A percentile compares a stretch with the other conserved stretches of the same genome.
Conservation (phyloP, 2,797 vertebrate genomes). For the Dendrocincla fuliginosa region DNA sequence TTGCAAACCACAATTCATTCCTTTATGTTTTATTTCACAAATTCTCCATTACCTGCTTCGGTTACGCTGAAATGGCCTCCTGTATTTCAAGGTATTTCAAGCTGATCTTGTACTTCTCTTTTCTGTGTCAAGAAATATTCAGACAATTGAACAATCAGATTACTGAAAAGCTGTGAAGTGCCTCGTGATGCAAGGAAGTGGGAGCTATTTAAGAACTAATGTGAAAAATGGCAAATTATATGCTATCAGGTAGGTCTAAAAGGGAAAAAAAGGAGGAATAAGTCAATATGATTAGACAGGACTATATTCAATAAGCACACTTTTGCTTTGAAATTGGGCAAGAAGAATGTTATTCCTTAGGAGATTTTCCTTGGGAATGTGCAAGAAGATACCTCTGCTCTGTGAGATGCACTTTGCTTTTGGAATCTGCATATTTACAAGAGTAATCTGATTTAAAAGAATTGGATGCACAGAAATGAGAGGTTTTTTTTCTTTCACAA, state of each 20-base stretch:
- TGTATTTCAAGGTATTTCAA: slow-evolving; percentile 13
- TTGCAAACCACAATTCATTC: neutral
- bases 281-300: slow-evolving; percentile 9
- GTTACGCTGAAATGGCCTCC: slow-evolving; percentile 3
- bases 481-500: neutral
- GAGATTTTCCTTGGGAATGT: neutral
- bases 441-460: neutral
- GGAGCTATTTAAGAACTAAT: slow-evolving; percentile 36
- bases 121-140: slow-evolving; percentile 8
- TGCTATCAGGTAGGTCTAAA: neutral
- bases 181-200: slow-evolving; percentile 22
- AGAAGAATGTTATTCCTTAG: neutral
- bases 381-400: neutral
- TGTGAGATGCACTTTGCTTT: neutral
- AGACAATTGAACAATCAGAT: slow-evolving; percentile 62
- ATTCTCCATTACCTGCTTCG: slow-evolving; percentile 51
- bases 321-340: neutral
- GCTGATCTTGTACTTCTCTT: neutral
- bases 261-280: neutral
- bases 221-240: slow-evolving; percentile 48
- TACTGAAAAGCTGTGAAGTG: slow-evolving; percentile 56
- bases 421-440: neutral
- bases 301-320: neutral
- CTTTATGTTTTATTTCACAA: slow-evolving; percentile 39
- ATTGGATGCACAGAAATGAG: neutral